Evolutionary conservation across 2,797 vertebrate species (phyloP).

Genomic region (Corythornis leucogaster): DNA sequence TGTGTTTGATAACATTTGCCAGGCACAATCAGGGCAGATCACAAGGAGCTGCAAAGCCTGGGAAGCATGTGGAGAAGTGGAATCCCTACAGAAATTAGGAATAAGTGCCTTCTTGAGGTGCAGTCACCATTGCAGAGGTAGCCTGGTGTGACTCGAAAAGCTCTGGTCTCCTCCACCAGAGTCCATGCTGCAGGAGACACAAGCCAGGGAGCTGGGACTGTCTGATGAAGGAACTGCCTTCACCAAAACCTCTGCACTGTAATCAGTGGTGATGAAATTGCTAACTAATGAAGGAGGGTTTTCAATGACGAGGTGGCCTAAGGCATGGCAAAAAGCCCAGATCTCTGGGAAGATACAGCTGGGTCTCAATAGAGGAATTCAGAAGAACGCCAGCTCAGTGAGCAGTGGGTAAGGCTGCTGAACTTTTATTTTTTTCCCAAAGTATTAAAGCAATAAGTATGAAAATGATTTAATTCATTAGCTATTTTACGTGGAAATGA

Average conservation of each 20-base stretch:
- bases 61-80: background rate
- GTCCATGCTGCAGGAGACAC: background rate
- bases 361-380: background rate
- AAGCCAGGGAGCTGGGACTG: background rate
- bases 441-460: background rate
- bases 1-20: background rate
- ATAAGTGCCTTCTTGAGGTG: background rate
- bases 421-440: background rate
- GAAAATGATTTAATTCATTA: background rate
- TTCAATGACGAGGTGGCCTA: background rate
- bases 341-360: background rate
- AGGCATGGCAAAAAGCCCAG: background rate
- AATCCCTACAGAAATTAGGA: fast-evolving
- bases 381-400: background rate
- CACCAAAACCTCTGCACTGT: background rate
- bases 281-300: background rate
- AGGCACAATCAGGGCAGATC: background rate
- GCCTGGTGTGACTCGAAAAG: fast-evolving
- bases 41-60: background rate
- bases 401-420: background rate
- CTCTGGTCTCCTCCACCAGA: background rate
- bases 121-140: background rate
- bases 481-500: background rate
- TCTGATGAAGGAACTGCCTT: background rate
- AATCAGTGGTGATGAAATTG: conserved; percentile 9